Conservation (phyloP, 64 coral and sea anemone species). For the Montipora sp. region DNA sequence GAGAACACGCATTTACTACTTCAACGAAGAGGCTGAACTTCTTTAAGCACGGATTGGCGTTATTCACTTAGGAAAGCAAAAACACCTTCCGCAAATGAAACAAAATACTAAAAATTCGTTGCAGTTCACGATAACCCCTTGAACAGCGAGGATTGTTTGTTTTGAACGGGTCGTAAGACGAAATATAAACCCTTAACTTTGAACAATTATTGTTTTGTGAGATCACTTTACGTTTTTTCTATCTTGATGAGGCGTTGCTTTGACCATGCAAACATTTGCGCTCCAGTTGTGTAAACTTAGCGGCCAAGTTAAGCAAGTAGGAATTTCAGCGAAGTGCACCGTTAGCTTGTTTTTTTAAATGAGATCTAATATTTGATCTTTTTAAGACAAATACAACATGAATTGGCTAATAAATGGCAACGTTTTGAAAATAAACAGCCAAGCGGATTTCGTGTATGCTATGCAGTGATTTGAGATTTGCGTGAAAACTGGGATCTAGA, state of each 20-base stretch:
- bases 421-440: constrained; percentile 35
- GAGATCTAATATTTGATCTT: constrained; percentile 44
- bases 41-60: no score
- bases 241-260: constrained; percentile 1
- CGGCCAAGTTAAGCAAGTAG: no score
- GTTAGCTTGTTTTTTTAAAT: constrained; percentile 59
- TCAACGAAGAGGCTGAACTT: neutral
- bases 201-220: neutral
- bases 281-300: constrained; percentile 42
- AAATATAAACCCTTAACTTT: constrained; percentile 8
- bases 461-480: neutral
- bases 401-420: constrained; percentile 43
- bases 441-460: constrained; percentile 1
- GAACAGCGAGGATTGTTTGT: constrained; percentile 7
- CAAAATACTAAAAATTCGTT: neutral
- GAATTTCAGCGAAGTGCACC: constrained; percentile 26
- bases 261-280: neutral
- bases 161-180: constrained; percentile 3
- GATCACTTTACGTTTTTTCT: neutral
- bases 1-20: neutral
- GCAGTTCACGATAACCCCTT: neutral
- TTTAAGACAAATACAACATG: neutral
- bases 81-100: no score
- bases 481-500: neutral
- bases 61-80: no score